Conservation (phyloP, 2,797 vertebrate species). For the Cossypha heuglini region DNA sequence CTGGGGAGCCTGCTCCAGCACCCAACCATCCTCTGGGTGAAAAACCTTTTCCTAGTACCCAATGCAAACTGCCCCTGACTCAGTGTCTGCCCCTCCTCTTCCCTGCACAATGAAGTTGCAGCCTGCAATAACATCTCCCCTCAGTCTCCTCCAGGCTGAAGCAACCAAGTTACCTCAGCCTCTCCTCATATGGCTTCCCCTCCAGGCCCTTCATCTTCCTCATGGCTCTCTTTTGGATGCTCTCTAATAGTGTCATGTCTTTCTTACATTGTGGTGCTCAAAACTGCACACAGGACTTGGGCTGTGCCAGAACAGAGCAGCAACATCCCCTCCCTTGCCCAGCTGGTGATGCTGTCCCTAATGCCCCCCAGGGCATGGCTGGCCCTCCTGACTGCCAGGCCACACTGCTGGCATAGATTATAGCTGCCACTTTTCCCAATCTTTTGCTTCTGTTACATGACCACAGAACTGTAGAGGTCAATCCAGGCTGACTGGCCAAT, state of each 20-base stretch:
- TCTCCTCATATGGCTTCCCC: neutral
- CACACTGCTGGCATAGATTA: neutral
- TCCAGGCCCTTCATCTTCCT: neutral
- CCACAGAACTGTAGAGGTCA: neutral
- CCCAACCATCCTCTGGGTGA: neutral
- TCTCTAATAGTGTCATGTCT: neutral
- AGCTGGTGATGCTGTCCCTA: neutral
- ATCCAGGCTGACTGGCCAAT: neutral
- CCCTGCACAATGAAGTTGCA: neutral
- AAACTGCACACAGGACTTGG: too few species aligned
- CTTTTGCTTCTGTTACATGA: neutral
- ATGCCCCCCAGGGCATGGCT: rapidly evolving
- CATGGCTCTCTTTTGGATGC: neutral
- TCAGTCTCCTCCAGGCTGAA: neutral
- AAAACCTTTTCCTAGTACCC: neutral
- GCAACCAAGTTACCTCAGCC: neutral
- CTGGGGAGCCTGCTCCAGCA: neutral
- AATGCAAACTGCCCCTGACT: neutral
- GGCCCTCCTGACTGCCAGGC: neutral
- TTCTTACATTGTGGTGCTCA: too few species aligned
- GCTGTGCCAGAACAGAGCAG: neutral
- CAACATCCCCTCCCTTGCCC: neutral
- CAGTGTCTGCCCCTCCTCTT: neutral
- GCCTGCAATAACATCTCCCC: neutral
- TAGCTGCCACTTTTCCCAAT: neutral